Base-by-base conservation (phyloP, 1,140 invertebrate species). In the Geopemphigus sp. region DNA sequence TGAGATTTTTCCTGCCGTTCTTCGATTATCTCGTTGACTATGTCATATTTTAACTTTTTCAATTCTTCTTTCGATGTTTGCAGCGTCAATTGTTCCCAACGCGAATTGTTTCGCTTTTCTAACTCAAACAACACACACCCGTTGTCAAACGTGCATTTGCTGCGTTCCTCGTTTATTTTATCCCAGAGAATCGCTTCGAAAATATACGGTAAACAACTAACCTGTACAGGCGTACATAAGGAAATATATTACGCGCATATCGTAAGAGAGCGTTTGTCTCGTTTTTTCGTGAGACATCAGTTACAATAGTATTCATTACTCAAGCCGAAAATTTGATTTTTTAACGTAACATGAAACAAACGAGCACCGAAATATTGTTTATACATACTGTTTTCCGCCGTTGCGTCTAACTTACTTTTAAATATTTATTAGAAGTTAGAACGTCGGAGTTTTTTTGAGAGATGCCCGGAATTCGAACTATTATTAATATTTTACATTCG, bases 121-220 rank as follows among this genome's bases (percentile, higher is more conserved):
- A 91, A 85, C 85, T 90, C 88, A 84, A 93, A 87, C 81, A 88
- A 85, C 81, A 89, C 86, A 82, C 88, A 84, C 81, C 86, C 85
- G 22, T 89, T 85, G 19, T 85, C 86, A 57, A 91, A 84, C 10
- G 85, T 88, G 82, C 89, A 91, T 81, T 86, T 87, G 83, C 90
- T 90, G 81, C 86, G 85, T 15, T 87, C 85, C 53, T 88, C 87
- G 81, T 89, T 84, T 6, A 92, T 87, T 14, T 87, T 83, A 57
- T 88, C 82, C 81, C 87, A 85, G 39, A 92, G 85, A 85, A 92
- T 90, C 45, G 89, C 84, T 86, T 92, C 90, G 82, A 92, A 90
- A 64, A 92, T 85, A 83, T 88, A 91, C 14, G 90, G 89, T n/a
- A 86, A 87, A 84, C 87, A 91, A 82, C 89, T 88, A 19, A 88